Evolutionary conservation across 2,888 invertebrate genomes (phyloP).

Genomic region (Pelosia muscerda): DNA sequence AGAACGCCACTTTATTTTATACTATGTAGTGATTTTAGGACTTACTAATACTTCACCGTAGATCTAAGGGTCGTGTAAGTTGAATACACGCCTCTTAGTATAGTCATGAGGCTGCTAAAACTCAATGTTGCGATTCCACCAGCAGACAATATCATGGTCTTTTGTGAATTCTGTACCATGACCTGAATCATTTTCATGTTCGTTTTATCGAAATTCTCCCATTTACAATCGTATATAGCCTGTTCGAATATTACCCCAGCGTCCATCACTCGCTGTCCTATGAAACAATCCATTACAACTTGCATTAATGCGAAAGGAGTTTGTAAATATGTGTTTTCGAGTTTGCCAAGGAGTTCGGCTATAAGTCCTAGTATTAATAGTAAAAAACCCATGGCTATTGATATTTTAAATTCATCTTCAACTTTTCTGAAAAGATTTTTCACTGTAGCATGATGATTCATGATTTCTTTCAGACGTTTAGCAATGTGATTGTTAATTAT

Average conservation of each 20-base stretch:
- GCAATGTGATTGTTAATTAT: conserved; percentile 45
- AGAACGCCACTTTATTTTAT: too few relatives aligned
- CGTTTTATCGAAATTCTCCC: conserved; percentile 47
- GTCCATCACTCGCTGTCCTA: conserved; percentile 52
- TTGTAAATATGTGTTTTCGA: conserved; percentile 63
- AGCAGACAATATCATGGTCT: conserved; percentile 53
- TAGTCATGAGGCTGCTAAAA: conserved; percentile 54
- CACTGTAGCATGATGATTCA: conserved; percentile 50
- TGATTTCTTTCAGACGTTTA: conserved; percentile 46
- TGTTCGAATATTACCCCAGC: conserved; percentile 39
- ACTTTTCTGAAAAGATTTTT: conserved; percentile 51
- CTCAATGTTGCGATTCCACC: conserved; percentile 56
- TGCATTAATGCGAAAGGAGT: conserved; percentile 61
- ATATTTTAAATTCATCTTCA: conserved; percentile 54
- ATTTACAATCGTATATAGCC: conserved; percentile 51
- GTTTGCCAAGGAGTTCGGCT: conserved; percentile 57
- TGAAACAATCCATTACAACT: conserved; percentile 56
- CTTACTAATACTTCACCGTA: conserved; percentile 28
- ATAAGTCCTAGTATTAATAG: conserved; percentile 53
- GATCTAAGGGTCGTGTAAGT: conserved; percentile 58
- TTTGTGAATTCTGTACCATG: conserved; percentile 58
- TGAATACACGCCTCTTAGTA: conserved; percentile 56
- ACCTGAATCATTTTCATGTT: conserved; percentile 53
- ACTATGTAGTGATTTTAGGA: too few relatives aligned
- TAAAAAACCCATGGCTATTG: conserved; percentile 60